These are phyloP conservation scores for Vireo griseus DNA, from an alignment of 2,797 vertebrate species.

Conservation along the genomic window DNA sequence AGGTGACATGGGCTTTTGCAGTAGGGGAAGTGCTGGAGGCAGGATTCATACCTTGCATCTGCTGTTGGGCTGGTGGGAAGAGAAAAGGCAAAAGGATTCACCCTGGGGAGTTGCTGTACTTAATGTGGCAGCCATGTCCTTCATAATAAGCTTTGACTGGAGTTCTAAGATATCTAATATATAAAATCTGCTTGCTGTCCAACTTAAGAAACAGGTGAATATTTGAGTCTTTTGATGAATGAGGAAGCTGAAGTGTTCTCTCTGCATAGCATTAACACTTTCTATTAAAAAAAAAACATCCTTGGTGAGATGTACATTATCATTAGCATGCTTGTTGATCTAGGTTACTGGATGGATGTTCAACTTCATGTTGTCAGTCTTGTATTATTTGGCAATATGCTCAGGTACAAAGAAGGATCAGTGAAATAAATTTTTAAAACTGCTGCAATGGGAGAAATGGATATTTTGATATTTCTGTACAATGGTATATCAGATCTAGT, in stretches of 20 bases:
- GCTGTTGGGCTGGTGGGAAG: background rate
- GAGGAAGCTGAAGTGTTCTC: background rate
- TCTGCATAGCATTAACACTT: background rate
- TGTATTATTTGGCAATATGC: background rate
- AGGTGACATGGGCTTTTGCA: background rate
- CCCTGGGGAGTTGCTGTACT: background rate
- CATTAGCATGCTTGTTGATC: background rate
- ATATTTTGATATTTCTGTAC: background rate
- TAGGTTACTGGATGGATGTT: background rate
- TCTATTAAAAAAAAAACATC: background rate
- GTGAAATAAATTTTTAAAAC: background rate
- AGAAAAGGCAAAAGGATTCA: background rate
- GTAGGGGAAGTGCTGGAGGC: background rate
- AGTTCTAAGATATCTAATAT: background rate
- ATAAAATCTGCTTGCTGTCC: background rate
- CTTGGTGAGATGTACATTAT: background rate
- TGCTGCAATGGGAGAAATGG: background rate
- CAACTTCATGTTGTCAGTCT: background rate
- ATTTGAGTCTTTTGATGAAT: background rate
- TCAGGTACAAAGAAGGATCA: background rate
- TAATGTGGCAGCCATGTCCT: accelerated
- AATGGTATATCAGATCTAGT: background rate
- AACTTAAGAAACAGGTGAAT: background rate
- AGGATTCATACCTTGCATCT: background rate
- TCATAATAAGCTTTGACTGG: background rate